Evolutionary conservation across 2,113 vertebrate species (phyloP).

Genomic region (Microtus montanus): DNA sequence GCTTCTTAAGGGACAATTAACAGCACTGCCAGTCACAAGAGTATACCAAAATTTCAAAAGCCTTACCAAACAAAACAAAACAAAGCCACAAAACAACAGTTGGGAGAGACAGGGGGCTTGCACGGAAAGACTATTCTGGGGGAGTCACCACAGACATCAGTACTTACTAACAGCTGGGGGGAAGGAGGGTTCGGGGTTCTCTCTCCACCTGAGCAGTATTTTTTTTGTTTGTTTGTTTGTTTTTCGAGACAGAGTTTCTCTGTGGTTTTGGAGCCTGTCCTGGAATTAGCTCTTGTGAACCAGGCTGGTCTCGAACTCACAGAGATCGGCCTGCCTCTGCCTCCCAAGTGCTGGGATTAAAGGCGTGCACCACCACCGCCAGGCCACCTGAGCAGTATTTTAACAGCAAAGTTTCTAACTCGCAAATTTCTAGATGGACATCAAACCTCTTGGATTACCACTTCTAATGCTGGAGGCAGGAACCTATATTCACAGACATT

Average conservation of each 20-base stretch:
- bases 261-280: too few relatives aligned
- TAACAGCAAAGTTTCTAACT: background rate
- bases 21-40: background rate
- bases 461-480: background rate
- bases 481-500: background rate
- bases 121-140: background rate
- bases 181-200: too few relatives aligned
- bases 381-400: background rate
- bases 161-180: background rate
- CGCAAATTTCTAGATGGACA: background rate
- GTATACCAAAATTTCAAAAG: background rate
- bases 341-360: too few relatives aligned
- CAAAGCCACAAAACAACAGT: background rate
- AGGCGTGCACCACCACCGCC: too few relatives aligned
- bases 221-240: too few relatives aligned
- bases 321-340: too few relatives aligned
- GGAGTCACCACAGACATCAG: background rate
- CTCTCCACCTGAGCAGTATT: background rate
- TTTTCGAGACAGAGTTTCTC: too few relatives aligned
- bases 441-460: background rate
- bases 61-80: background rate
- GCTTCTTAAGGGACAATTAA: background rate
- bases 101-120: background rate
- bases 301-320: too few relatives aligned
- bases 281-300: too few relatives aligned